Conservation (phyloP, 2,113 vertebrate genomes). For the Macrotis lagotis region DNA sequence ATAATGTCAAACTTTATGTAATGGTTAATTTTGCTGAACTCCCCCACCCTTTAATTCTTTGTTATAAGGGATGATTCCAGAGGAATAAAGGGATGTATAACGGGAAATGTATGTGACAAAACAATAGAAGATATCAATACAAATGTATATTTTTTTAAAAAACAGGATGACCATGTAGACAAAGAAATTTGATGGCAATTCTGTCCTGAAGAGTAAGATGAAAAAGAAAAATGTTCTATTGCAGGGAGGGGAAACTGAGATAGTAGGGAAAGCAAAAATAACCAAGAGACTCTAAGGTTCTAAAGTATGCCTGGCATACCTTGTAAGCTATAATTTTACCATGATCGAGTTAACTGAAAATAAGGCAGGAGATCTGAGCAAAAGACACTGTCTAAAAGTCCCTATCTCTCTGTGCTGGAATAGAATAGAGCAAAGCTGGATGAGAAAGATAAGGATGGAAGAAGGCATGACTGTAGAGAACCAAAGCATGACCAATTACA, state of each 20-base stretch:
- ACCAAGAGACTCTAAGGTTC: constrained; percentile 9
- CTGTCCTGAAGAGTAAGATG: constrained; percentile 24
- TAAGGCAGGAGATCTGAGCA: neutral
- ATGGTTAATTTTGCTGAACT: neutral
- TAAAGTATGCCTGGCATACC: neutral
- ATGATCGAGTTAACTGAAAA: neutral
- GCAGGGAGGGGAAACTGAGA: constrained; percentile 5
- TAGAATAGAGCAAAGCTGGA: neutral
- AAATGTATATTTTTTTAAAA: neutral
- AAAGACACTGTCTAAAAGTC: neutral
- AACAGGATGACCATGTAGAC: neutral
- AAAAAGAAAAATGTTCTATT: constrained; percentile 24
- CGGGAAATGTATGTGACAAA: neutral
- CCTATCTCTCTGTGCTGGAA: neutral
- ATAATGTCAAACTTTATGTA: neutral
- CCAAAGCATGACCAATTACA: neutral
- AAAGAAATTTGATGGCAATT: constrained; percentile 18
- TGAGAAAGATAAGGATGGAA: neutral
- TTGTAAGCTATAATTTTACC: constrained; percentile 13
- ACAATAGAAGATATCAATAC: neutral
- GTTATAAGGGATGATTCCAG: neutral
- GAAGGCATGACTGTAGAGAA: neutral
- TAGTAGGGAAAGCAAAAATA: neutral
- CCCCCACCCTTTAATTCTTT: neutral
- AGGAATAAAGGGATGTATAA: neutral